Conservation (phyloP, 2,113 vertebrate species). For the Protobothrops mucrosquamatus region DNA sequence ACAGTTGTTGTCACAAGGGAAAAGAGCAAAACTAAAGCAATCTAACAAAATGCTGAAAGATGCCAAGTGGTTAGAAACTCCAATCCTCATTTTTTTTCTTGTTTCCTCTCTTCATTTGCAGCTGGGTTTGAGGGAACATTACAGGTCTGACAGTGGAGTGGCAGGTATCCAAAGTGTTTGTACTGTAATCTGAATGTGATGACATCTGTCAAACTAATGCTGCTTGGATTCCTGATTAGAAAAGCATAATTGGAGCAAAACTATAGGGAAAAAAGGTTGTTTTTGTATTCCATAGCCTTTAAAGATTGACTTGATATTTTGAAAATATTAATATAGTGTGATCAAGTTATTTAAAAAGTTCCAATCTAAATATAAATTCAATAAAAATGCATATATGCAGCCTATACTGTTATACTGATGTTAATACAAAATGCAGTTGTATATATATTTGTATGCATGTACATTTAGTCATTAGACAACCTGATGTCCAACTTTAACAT, state of each 20-base stretch:
- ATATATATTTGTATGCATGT: not conserved
- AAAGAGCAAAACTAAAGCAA: constrained; percentile 22
- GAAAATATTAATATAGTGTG: not conserved
- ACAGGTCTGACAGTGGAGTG: constrained; percentile 52
- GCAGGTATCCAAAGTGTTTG: constrained; percentile 46
- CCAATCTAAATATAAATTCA: not conserved
- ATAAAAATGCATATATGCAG: not conserved
- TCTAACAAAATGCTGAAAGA: constrained; percentile 33
- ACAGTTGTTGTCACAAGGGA: not conserved
- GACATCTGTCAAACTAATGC: constrained; percentile 60
- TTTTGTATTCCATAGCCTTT: not conserved
- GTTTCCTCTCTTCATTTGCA: constrained; percentile 7
- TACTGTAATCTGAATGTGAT: constrained; percentile 9
- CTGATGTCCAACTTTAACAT: not conserved
- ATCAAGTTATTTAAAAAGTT: not conserved
- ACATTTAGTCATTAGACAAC: not conserved
- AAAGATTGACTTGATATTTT: constrained; percentile 26
- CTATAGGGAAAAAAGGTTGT: constrained; percentile 49
- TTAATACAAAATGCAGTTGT: not conserved
- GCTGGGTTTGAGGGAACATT: constrained; percentile 47
- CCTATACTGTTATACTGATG: not conserved
- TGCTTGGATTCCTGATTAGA: constrained; percentile 60
- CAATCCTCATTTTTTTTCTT: constrained; percentile 17
- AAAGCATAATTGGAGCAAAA: constrained; percentile 50
- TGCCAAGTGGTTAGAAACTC: constrained; percentile 42